Conservation (phyloP, 1,140 invertebrate species). For the Diachasma alloeum region DNA sequence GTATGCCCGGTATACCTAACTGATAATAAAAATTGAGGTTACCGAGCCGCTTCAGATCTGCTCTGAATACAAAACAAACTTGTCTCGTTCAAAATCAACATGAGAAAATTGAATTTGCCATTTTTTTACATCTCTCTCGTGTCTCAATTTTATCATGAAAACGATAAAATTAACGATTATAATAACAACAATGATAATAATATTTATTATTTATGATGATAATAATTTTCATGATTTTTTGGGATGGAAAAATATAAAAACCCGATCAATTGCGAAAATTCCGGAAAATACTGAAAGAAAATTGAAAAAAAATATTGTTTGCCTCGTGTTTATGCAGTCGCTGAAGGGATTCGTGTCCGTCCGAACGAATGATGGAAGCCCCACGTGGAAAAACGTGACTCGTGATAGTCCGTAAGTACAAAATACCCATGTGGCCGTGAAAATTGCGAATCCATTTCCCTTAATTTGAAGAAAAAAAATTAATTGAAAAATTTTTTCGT, state of each 20-base stretch:
- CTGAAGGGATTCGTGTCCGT: not conserved
- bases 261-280: no score
- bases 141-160: no score
- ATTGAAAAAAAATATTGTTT: not conserved
- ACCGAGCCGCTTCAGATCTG: not conserved
- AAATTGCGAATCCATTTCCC: not conserved
- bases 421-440: not conserved
- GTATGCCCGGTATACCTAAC: not conserved
- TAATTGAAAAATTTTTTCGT: no score
- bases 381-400: not conserved
- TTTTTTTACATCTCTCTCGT: not conserved
- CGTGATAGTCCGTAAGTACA: not conserved
- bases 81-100: not conserved
- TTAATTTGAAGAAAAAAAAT: no score
- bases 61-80: slow-evolving; percentile 4
- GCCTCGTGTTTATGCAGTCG: not conserved
- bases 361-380: not conserved
- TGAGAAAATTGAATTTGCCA: not conserved
- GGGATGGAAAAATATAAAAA: not conserved
- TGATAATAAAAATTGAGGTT: slow-evolving; percentile 31
- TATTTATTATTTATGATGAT: no score
- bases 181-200: no score
- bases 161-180: no score
- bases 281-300: not conserved
- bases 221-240: no score